A percentile compares a stretch with the other conserved stretches of the same genome.
phyloP scores from a whole-genome alignment of 2,113 vertebrate species.

The Amphilophus citrinellus region DNA sequence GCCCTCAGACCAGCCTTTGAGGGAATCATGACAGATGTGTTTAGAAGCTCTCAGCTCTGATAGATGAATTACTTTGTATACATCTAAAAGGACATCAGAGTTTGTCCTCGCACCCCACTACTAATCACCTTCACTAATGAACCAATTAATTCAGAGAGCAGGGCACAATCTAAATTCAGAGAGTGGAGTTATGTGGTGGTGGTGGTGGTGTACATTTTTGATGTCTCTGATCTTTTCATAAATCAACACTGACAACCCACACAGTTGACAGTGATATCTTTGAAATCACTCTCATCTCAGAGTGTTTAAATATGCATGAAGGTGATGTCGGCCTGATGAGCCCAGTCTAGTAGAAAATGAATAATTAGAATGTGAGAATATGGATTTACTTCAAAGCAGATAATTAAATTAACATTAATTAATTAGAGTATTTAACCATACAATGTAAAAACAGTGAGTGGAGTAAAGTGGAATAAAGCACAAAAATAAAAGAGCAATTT shows the following conservation, averaged over 20 bases:
- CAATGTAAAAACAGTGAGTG: background rate
- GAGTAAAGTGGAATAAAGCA: background rate
- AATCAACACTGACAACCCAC: slow-evolving; percentile 18
- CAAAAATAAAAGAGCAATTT: background rate
- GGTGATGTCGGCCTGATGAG: slow-evolving; percentile 31
- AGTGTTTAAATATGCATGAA: slow-evolving; percentile 69
- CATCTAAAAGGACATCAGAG: slow-evolving; percentile 55
- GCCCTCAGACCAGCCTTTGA: slow-evolving; percentile 2
- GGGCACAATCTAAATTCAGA: slow-evolving; percentile 57
- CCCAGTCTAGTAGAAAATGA: slow-evolving; percentile 10
- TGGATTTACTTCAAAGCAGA: background rate
- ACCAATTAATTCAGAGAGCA: slow-evolving; percentile 72
- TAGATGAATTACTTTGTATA: slow-evolving; percentile 45
- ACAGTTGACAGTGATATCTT: slow-evolving; percentile 27
- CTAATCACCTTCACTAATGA: slow-evolving; percentile 65
- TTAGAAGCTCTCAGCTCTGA: slow-evolving; percentile 27
- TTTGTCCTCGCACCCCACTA: slow-evolving; percentile 1
- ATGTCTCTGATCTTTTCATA: slow-evolving; percentile 45
- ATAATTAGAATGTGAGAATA: slow-evolving; percentile 6
- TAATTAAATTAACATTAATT: background rate
- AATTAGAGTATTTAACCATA: background rate
- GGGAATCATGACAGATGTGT: slow-evolving; percentile 14
- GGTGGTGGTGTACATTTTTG: slow-evolving; percentile 55
- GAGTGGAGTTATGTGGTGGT: slow-evolving; percentile 50
- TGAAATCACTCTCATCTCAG: slow-evolving; percentile 47